Evolutionary conservation across 2,888 invertebrate species (phyloP), one percentile per base, ranked within the genome.

Genomic region (Macrosiphum euphorbiae): DNA sequence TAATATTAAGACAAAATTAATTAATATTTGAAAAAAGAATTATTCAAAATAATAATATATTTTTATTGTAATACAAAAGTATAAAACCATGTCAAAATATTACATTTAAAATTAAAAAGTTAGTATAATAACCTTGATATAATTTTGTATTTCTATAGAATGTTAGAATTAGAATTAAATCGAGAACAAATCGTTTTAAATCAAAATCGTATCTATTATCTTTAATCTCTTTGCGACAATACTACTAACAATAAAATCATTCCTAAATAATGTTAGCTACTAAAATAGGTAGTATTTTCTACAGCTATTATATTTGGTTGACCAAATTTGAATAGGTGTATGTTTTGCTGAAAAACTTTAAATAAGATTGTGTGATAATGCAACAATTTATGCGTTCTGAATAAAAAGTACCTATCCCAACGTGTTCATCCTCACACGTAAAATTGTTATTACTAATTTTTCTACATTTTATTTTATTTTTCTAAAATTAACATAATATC

Each of bases 231-330:
- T 10, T 20, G 41, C 26, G 24, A 41, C 11, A 28, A 41, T 41
- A 58, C 26, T 4, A 44, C 41, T 52, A 88, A 88, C n/a, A 50
- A 16, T 88, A 35, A 87, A 87, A 35, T 41, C 24, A 26, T 13
- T 16, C 16, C 58, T 24, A n/a, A 89, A 88, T 88, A 35, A 88
- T 24, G 88, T 55, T 52, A 20, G 52, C 0, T 8, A 52, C 55
- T 58, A 13, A 89, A 89, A 58, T 35, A 78, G 67, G 11, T 58
- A 41, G 26, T 88, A 58, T 88, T 88, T 88, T 88, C 26, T 58
- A 58, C 10, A 58, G 55, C 1, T 13, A 58, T 58, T 88, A 58
- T 41, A 11, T 88, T 41, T 35, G 55, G 41, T 55, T 88, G 55
- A 55, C 24, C 26, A 26, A 58, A 41, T 88, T 88, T 58, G 88